phyloP scores from a whole-genome alignment of 2,797 vertebrate species.

The Hydrolagus colliei region DNA sequence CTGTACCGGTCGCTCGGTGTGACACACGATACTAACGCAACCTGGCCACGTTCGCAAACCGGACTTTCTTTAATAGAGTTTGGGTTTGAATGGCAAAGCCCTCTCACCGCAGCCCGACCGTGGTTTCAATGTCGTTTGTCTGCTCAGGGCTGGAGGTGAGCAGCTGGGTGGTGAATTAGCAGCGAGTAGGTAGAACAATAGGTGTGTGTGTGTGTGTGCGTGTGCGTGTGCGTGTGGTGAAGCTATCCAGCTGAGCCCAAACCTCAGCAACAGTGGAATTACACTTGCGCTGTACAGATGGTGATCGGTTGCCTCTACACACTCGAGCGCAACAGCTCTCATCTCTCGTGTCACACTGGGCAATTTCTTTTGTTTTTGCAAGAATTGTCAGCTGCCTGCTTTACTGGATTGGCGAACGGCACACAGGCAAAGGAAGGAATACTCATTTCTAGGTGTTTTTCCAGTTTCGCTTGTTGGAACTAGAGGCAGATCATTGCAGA shows the following conservation, averaged over 20 bases:
- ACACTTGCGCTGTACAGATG: slow-evolving; percentile 53
- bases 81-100: slow-evolving; percentile 32
- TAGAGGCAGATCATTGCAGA: too few species aligned
- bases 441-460: too few species aligned
- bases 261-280: slow-evolving; percentile 21
- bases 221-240: slow-evolving; percentile 46
- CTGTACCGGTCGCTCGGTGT: slow-evolving; percentile 56
- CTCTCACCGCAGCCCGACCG: slow-evolving; percentile 26
- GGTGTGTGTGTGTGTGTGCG: slow-evolving; percentile 23
- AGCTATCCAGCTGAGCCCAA: slow-evolving; percentile 41
- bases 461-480: too few species aligned
- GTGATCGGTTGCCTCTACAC: slow-evolving; percentile 22
- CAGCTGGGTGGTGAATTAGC: slow-evolving; percentile 49
- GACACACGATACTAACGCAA: slow-evolving; percentile 54
- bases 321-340: neutral
- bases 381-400: too few species aligned
- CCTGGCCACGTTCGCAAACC: slow-evolving; percentile 47
- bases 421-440: too few species aligned
- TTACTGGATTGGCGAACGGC: too few species aligned
- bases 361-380: too few species aligned
- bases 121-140: neutral
- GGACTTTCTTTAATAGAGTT: slow-evolving; percentile 38
- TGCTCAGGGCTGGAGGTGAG: neutral
- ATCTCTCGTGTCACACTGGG: too few species aligned
- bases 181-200: slow-evolving; percentile 40